Base-by-base conservation (phyloP, 2,888 invertebrate species). In the Cerastoderma edule region DNA sequence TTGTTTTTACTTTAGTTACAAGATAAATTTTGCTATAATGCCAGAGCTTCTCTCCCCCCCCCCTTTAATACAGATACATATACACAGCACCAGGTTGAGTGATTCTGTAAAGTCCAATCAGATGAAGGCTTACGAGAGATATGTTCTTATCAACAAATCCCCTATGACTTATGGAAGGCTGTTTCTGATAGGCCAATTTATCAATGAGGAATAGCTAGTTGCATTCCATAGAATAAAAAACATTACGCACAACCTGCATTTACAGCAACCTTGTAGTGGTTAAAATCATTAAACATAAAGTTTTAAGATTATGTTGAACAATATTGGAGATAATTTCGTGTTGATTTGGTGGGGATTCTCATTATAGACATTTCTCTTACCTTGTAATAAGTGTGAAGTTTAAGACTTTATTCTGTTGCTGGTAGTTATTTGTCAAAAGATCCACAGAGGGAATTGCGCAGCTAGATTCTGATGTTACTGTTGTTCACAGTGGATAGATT, bases 61-160 rank as follows among this genome's bases (percentile, higher is more conserved):
- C 39, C 39, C 35, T 35, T 60, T 60, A n/a, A n/a, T n/a, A n/a
- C n/a, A n/a, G n/a, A n/a, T n/a, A n/a, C n/a, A n/a, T n/a, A n/a
- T n/a, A n/a, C n/a, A n/a, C n/a, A n/a, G n/a, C 69, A 72, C 78
- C 73, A 78, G 75, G 73, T 78, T 71, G 81, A 69, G 75, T 60
- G 63, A 56, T 64, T 46, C 65, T 6, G 28, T 5, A 27, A 65
- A 24, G 48, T 28, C 65, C 65, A 65, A 48, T 65, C 65, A 65
- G 65, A 48, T 16, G 22, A n/a, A 1, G 10, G 13, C 44, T 65
- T 65, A 65, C 48, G 30, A 65, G 32, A 28, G 44, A 28, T 48
- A 28, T 48, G n/a, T 28, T 28, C 46, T 30, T 46, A 22, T 28
- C n/a, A 44, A 22, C 24, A 65, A 5, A n/a, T 8, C 30, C 63